Percentiles rank a stretch among this genome's conserved stretches.
Evolutionary conservation across 2,113 vertebrate genomes (phyloP).

Genomic region (Xiphophorus couchianus): DNA sequence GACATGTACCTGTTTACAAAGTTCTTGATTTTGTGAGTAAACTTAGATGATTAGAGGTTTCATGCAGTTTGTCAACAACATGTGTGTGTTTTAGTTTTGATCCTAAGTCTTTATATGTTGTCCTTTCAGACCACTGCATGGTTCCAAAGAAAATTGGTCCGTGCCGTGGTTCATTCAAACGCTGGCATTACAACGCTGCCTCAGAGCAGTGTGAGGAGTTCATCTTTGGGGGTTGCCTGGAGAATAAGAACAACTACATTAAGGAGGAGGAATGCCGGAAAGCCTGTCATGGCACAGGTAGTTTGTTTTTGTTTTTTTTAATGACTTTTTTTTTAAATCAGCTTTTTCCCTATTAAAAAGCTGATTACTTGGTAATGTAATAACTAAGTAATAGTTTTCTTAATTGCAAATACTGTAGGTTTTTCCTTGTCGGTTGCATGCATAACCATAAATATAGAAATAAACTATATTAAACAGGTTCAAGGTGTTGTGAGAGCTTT

Average conservation of each 20-base stretch:
- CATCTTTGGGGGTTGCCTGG: conserved; percentile 88
- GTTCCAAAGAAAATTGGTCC: conserved; percentile 87
- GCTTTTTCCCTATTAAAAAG: not conserved
- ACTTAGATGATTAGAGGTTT: not conserved
- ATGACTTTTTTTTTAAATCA: not conserved
- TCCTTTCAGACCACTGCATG: conserved; percentile 87
- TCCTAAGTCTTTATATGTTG: conserved; percentile 2
- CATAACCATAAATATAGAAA: too few species aligned
- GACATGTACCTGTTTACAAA: not conserved
- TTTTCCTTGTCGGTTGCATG: too few species aligned
- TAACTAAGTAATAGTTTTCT: not conserved
- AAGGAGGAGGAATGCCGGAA: conserved; percentile 82
- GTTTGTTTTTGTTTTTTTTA: not conserved
- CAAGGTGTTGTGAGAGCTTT: too few species aligned
- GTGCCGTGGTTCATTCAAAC: conserved; percentile 89
- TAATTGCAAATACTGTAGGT: not conserved
- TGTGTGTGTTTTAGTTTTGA: not conserved
- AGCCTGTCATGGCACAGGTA: conserved; percentile 79
- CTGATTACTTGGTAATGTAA: too few species aligned
- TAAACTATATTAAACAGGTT: not conserved
- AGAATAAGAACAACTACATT: conserved; percentile 94
- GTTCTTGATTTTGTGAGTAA: not conserved
- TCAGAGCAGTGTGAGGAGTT: conserved; percentile 86
- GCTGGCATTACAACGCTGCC: conserved; percentile 89
- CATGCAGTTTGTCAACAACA: not conserved